These are phyloP conservation scores for Ivindomyrus marchei DNA, from an alignment of 2,113 vertebrate species.

Conservation along the genomic window DNA sequence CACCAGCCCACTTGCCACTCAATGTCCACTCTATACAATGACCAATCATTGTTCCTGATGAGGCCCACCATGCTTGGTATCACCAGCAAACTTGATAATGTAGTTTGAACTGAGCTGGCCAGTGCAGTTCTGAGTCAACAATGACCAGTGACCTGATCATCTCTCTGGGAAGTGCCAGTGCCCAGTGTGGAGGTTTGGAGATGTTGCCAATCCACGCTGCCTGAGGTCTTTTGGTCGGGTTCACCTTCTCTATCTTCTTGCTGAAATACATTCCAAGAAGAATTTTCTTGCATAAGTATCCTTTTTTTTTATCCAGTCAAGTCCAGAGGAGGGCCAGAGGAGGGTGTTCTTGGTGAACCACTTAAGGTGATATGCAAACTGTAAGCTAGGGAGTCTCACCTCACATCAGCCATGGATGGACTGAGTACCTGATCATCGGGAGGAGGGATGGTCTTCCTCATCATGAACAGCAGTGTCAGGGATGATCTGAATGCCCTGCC, in stretches of 20 bases:
- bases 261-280: neutral
- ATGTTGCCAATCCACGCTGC: neutral
- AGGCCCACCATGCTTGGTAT: neutral
- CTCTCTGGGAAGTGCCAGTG: neutral
- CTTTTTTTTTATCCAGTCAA: neutral
- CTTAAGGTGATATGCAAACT: neutral
- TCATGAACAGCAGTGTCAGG: neutral
- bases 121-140: neutral
- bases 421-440: neutral
- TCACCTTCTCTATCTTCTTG: neutral
- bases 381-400: neutral
- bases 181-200: neutral
- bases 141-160: neutral
- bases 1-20: neutral
- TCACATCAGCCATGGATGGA: neutral
- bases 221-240: neutral
- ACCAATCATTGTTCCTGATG: neutral
- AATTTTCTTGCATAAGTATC: neutral
- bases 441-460: neutral
- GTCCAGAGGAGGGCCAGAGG: neutral
- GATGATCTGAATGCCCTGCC: neutral
- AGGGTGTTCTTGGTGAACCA: neutral
- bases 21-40: neutral
- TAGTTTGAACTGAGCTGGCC: neutral
- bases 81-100: neutral